Base-by-base conservation (phyloP, 2,113 vertebrate species). In the Oncorhynchus keta region DNA sequence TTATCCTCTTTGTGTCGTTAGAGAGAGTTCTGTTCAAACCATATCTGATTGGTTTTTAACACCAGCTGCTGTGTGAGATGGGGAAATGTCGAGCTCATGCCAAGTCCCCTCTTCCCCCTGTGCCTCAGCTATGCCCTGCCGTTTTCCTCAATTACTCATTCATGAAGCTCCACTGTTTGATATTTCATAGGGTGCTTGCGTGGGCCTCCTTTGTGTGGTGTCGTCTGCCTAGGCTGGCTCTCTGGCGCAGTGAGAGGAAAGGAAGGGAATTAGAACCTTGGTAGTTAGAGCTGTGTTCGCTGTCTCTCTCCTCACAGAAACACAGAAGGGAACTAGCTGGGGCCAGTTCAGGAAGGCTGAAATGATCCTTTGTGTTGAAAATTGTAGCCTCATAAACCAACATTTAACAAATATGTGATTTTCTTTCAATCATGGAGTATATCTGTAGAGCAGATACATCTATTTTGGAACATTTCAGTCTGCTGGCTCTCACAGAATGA, bases 61-160 rank as follows among this genome's bases (percentile, higher is more conserved):
- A 89, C 87, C 86, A 89, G 90, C 89, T 90, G 85, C 80, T 86
- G 83, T 83, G 76, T 72, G 80, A 84, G 79, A 83, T 80, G 82
- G 81, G 79, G 70, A 87, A 89, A 84, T 72, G 72, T 80, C 62
- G 70, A 26, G 51, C 77, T 79, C n/a, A 55, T 24, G 77, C 74
- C 84, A 14, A 11, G 82, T 79, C 65, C 30, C 82, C 75, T 20
- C 78, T 86, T 73, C 74, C 73, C 77, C 77, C 75, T 73, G 82
- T 77, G 72, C 77, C 68, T 80, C 84, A 22, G 67, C 78, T 70
- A 61, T 82, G 84, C 77, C 86, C 78, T 78, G 79, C 76, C 83
- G 84, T 88, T 81, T 70, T 77, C 82, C 83, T 77, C 76, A 78
- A 75, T 91, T 86, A 86, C 86, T 86, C 87, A 84, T 75, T 83